Base-by-base conservation (phyloP, 2,113 vertebrate genomes). In the Cairina moschata region DNA sequence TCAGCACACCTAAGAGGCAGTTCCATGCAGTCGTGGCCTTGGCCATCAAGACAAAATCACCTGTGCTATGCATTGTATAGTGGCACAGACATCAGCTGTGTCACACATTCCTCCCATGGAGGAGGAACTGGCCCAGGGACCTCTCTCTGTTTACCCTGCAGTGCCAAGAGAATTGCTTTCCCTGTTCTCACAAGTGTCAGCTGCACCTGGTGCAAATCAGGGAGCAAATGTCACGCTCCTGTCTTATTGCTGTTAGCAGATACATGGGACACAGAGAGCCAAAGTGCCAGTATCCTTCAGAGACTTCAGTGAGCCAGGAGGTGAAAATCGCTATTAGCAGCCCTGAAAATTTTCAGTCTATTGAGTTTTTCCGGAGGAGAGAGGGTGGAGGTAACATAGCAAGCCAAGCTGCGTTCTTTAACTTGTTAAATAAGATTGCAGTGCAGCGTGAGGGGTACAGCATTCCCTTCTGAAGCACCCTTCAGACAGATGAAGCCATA, bases 181-280 rank as follows among this genome's bases (percentile, higher is more conserved):
- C 56, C 42, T 81, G 31, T 31, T 78, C 36, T 50, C 25, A 55
- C 6, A 18, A 48, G 38, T 1, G 0, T 16, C 13, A 44, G 40
- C 26, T 74, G 56, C 25, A 67, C 1, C 2, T 0, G 2, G 8
- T 40, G 54, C 42, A 20, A 85, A 54, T 20, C 72, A 23, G 48
- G 32, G 17, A 34, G 3, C 9, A 74, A 69, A 77, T 0, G 0
- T 23, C 58, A 26, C 3, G 3, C 63, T 82, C 71, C 25, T 11
- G 13, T 76, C 63, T 75, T 55, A 40, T 25, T 48, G 36, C 29
- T 52, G 22, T 28, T 25, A 88, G 65, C 8, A 88, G 40, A 75
- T 56, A 38, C 13, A 18, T 5, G 6, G 13, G 55, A 63, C 3
- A 0, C 8, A 46, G 2, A 18, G 28, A 85, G 21, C 31, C 23